Conservation (phyloP, 2,113 vertebrate genomes). For the Trachemys scripta region DNA sequence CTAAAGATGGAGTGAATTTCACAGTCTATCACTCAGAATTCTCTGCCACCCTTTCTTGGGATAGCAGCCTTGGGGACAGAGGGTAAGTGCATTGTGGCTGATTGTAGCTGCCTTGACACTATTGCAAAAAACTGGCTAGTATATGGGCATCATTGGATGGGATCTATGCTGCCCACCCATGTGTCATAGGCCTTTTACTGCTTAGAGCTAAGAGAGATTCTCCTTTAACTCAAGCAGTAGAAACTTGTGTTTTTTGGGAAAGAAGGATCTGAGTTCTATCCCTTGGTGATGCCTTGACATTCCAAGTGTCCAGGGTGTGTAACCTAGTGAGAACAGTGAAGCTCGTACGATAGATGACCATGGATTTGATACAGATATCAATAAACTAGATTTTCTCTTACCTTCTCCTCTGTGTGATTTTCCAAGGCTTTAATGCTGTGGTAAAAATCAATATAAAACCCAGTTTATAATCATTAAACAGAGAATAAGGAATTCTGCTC, state of each 20-base stretch:
- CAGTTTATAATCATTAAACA: fast-evolving
- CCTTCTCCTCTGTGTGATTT: background rate
- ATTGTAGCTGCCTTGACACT: background rate
- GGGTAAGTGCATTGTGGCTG: background rate
- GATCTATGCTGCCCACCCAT: background rate
- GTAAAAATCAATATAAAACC: fast-evolving
- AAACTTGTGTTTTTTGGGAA: background rate
- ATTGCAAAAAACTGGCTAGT: background rate
- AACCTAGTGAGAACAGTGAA: background rate
- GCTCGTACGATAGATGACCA: fast-evolving
- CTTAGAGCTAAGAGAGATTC: background rate
- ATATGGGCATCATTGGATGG: background rate
- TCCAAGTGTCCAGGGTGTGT: background rate
- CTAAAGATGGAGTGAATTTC: background rate
- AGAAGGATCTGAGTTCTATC: background rate
- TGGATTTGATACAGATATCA: fast-evolving
- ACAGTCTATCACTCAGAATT: background rate
- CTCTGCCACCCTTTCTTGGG: background rate
- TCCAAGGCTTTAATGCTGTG: background rate
- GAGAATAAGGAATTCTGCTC: background rate
- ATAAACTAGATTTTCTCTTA: fast-evolving
- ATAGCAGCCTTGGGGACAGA: background rate
- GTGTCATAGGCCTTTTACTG: background rate
- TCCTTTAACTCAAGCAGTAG: background rate
- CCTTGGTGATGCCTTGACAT: background rate